Evolutionary conservation across 2,888 invertebrate species (phyloP), one percentile per base, ranked within the genome.

Genomic region (Notodonta dromedarius): DNA sequence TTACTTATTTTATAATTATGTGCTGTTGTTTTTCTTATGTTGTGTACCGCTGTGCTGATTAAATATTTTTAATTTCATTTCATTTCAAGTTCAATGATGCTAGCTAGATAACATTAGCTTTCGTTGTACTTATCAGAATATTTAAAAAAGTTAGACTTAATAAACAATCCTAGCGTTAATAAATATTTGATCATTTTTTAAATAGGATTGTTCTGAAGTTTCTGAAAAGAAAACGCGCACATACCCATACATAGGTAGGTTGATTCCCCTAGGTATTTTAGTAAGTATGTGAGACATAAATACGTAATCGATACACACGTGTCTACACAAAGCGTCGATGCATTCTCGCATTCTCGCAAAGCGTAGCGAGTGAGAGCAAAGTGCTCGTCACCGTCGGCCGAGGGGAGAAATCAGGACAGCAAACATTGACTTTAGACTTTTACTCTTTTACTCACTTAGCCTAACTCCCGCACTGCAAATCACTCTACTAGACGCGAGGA

Each of bases 391-490:
- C 86, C 73, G 84, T 67, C 83, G 80, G 80, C 73, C 83, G 82
- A 83, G 83, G 83, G 86, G 84, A 83, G 84, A 91, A 93, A 93
- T 93, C 92, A 92, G 89, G 90, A 84, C 84, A 72, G 92, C 92
- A 91, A 93, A 93, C 90, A 93, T 93, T 93, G 92, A 93, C 93
- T 91, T 86, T 89, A 84, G 84, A 88, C 88, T 91, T 93, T 92
- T 90, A 88, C 87, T 90, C 87, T 90, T 90, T 90, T 87, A 90
- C 90, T 90, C 90, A 91, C 91, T 92, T 90, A 91, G 85, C 77
- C 85, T 86, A 87, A 90, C 88, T 88, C 86, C 79, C 79, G 83
- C 81, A 79, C 87, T 85, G 88, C 87, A 85, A 91, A 90, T 92
- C 90, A 92, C 89, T 91, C 85, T 79, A 84, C 83, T 83, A 79